Base-by-base conservation (phyloP, 2,797 vertebrate species). In the Gadopsis bispinosus region DNA sequence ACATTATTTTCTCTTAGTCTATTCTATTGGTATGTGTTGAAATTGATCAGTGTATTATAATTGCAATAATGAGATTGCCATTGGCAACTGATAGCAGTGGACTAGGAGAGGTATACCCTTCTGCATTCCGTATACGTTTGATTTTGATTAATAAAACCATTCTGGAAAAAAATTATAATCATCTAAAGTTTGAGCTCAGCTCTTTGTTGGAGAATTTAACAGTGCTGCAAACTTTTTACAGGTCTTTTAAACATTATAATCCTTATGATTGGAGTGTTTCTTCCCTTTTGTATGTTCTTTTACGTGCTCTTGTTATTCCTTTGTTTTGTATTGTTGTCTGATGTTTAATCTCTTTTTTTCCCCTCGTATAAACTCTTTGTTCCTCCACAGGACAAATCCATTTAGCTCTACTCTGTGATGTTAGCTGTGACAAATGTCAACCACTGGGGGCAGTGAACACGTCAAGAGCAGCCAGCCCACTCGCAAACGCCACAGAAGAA, bases 231-330 rank as follows among this genome's bases (percentile, higher is more conserved):
- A 63, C 43, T 22, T 68, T 71, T 78, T 69, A 62, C 12, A 20
- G 43, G 26, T 71, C 67, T 53, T 29, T 51, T 26, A 26, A 60
- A 80, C 35, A 8, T 59, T n/a, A 45, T 9, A 22, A 35, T 45
- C 45, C 20, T 35, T 61, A 1, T 68, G 58, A 80, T 65, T 83
- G 63, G 48, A 63, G 65, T 61, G 60, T 56, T 41, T 33, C 17
- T 51, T 56, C 16, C 7, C 45, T 61, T 53, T 72, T 60, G 55
- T n/a, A 39, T 65, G 54, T 56, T 63, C 16, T 69, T 75, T 74
- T 64, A 58, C 13, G 1, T 11, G 31, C 20, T 50, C 53, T 73
- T 60, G 22, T 76, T 51, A 29, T 68, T 80, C 58, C 58, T 77
- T 54, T 26, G 16, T 43, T 16, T 73, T 61, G 12, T 43, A 33